phyloP scores from a whole-genome alignment of 2,113 vertebrate species.

The Turnix velox region DNA sequence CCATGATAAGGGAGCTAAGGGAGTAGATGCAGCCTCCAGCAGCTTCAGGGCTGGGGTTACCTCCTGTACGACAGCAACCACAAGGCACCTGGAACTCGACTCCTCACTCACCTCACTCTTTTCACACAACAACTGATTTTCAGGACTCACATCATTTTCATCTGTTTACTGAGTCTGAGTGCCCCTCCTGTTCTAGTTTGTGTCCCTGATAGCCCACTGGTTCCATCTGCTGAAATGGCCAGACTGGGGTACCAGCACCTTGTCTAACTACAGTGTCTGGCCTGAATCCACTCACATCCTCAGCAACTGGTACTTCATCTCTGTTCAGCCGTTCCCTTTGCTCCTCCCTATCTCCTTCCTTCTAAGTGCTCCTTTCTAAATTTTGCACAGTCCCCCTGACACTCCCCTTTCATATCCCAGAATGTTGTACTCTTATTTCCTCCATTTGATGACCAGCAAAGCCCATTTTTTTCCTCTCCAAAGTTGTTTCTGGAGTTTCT shows the following conservation, averaged over 20 bases:
- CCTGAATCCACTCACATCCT: neutral
- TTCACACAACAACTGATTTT: accelerated
- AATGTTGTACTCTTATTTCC: neutral
- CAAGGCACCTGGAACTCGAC: neutral
- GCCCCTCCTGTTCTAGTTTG: accelerated
- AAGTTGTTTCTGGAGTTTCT: neutral
- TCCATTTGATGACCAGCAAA: neutral
- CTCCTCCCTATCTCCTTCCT: neutral
- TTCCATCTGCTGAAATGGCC: neutral
- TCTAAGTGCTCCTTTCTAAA: neutral
- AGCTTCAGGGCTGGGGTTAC: neutral
- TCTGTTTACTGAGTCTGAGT: accelerated
- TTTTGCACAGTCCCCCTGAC: neutral
- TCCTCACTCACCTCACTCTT: accelerated
- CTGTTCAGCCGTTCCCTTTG: too few species aligned
- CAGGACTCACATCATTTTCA: neutral
- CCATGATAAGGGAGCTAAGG: neutral
- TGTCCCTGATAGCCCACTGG: neutral
- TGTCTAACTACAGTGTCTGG: neutral
- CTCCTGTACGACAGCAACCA: neutral
- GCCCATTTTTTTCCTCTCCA: neutral
- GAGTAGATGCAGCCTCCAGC: neutral
- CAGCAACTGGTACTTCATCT: neutral
- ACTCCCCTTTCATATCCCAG: too few species aligned
- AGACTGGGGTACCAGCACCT: neutral